phyloP scores from a whole-genome alignment of 2,113 vertebrate species.

The Nothoprocta perdicaria region DNA sequence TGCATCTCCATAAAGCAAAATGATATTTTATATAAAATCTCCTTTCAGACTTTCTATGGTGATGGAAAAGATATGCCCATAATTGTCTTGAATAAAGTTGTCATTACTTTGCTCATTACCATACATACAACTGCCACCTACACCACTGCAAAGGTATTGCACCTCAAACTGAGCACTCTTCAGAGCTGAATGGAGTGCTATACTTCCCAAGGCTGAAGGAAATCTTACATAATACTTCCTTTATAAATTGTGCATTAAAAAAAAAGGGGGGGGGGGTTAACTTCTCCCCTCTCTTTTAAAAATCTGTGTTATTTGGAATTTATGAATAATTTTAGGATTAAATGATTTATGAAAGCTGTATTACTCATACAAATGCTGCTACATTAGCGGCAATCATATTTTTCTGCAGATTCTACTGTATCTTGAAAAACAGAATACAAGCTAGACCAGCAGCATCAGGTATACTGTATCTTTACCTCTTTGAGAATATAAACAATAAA shows the following conservation, averaged over 20 bases:
- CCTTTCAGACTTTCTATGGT: background rate
- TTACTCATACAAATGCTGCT: background rate
- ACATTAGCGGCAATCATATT: background rate
- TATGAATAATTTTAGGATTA: background rate
- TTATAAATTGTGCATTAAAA: background rate
- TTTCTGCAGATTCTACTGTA: background rate
- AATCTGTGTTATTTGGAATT: background rate
- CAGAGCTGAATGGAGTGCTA: background rate
- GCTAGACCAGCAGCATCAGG: background rate
- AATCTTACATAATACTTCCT: background rate
- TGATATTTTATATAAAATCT: background rate
- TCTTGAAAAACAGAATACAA: background rate
- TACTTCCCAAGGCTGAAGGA: background rate
- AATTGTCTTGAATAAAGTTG: background rate
- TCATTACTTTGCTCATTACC: background rate
- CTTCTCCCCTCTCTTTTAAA: background rate
- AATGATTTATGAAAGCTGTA: background rate
- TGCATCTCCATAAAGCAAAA: background rate
- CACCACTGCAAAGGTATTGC: background rate
- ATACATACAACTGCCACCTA: background rate
- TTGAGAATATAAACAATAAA: background rate
- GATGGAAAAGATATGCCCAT: background rate
- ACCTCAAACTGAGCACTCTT: rapidly evolving
- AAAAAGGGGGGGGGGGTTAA: background rate
- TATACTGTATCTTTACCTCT: rapidly evolving